These are phyloP conservation scores for Eulemur coronatus DNA, from an alignment of 2,797 vertebrate species.

Conservation along the genomic window DNA sequence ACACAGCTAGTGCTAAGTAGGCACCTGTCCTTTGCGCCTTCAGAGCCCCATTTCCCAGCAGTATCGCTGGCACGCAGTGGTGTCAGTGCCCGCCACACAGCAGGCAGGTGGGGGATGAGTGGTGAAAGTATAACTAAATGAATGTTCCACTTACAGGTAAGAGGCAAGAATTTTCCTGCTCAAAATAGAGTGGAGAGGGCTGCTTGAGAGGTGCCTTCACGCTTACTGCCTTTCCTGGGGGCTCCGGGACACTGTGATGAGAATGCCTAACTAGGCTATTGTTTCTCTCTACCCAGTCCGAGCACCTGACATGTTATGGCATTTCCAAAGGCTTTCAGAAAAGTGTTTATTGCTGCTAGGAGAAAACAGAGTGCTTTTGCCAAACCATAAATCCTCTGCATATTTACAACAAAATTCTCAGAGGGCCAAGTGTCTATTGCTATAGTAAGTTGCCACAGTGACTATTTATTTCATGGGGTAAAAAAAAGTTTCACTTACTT, in stretches of 20 bases:
- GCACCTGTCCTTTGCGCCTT: no score
- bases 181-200: not conserved
- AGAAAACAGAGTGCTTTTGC: constrained; percentile 14
- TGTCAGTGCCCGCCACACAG: not conserved
- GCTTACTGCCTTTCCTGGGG: not conserved
- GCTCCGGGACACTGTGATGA: not conserved
- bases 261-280: not conserved
- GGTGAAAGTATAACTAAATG: not conserved
- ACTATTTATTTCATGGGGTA: not conserved
- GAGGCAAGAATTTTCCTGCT: not conserved
- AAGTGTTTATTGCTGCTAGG: not conserved
- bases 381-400: constrained; percentile 54
- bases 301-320: not conserved
- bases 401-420: constrained; percentile 34
- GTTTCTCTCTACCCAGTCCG: not conserved
- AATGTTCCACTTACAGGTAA: not conserved
- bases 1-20: no score
- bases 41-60: not conserved
- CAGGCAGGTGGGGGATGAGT: not conserved
- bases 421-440: constrained; percentile 1
- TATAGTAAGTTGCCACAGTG: not conserved
- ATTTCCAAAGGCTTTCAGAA: not conserved
- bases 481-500: constrained; percentile 34
- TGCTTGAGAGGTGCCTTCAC: not conserved
- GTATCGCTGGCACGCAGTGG: not conserved